A percentile compares a stretch with the other conserved stretches of the same genome.
phyloP scores from a whole-genome alignment of 2,888 invertebrate species.

The Diaperis boleti region DNA sequence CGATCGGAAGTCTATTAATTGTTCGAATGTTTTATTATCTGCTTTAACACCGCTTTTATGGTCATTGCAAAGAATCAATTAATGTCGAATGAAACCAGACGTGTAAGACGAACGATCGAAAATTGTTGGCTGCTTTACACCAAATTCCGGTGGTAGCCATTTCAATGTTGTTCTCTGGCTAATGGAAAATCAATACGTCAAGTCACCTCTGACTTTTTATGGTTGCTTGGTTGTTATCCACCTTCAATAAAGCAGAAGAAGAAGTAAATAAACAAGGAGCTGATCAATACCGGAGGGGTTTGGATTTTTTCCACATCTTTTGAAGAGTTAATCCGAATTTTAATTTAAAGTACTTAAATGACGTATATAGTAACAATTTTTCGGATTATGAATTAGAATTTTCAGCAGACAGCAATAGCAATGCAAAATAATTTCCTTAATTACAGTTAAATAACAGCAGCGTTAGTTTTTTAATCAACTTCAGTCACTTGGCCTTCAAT shows the following conservation, averaged over 20 bases:
- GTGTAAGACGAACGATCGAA: slow-evolving; percentile 11
- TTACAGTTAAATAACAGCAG: no score
- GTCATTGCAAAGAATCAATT: slow-evolving; percentile 28
- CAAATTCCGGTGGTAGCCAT: slow-evolving; percentile 31
- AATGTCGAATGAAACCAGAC: slow-evolving; percentile 24
- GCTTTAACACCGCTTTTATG: slow-evolving; percentile 25
- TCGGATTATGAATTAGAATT: no score
- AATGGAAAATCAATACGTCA: slow-evolving; percentile 59
- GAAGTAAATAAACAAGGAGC: slow-evolving; percentile 44
- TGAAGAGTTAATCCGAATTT: no score
- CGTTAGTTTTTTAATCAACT: no score
- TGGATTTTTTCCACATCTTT: no score
- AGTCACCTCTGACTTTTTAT: slow-evolving; percentile 57
- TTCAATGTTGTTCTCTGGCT: slow-evolving; percentile 53
- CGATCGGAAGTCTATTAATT: slow-evolving; percentile 30
- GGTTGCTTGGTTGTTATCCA: slow-evolving; percentile 51
- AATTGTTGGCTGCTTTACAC: slow-evolving; percentile 23
- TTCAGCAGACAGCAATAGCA: no score
- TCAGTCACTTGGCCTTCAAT: no score
- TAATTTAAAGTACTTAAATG: no score
- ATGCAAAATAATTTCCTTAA: no score
- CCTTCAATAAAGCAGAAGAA: slow-evolving; percentile 43
- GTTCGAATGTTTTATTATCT: slow-evolving; percentile 26
- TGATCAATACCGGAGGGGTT: slow-evolving; percentile 16
- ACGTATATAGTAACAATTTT: no score